Base-by-base conservation (phyloP, 2,888 invertebrate species). In the Cataglyphis livida region DNA sequence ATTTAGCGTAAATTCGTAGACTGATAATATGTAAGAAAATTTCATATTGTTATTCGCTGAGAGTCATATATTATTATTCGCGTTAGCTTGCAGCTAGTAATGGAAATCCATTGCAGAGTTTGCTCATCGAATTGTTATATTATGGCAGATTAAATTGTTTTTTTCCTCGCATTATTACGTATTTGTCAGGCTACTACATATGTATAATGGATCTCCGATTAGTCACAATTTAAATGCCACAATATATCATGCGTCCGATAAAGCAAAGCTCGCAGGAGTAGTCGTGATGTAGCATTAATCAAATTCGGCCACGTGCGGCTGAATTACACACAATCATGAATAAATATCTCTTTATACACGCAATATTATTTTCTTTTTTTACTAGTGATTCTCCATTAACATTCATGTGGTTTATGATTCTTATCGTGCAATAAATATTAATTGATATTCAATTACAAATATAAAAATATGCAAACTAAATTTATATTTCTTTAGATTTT, bases 1-100 rank as follows among this genome's bases (percentile, higher is more conserved):
- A 88, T 91, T 90, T 93, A 94, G 93, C 93, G 93, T 92, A 93
- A 93, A 90, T 91, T 92, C 84, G 93, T 94, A 94, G 94, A 94
- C 94, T 94, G 94, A 94, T 94, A 94, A 89, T 92, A 87, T 91
- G 92, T 94, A 94, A 94, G 94, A 59, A 35, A 25, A 90, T 93
- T 91, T 92, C 91, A 89, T 90, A 87, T 84, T 88, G 89, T 85
- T 89, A 86, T n/a, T 73, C 15, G 81, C 64, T 64, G 79, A 84
- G 82, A 65, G 41, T 41, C 74, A 84, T 87, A 89, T 85, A 25
- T 25, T 25, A 25, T 25, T 89, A 85, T n/a, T 73, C 15, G 81
- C 62, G n/a, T n/a, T 70, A 84, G 44, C 66, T 88, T 89, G 90
- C 89, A 85, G 75, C 75, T 68, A 41, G 7, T 28, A 38, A 73